phyloP scores from a whole-genome alignment of 30 jellyfish, hydroid and myxozoan genomes.

The Calvadosia cruxmelitensis region DNA sequence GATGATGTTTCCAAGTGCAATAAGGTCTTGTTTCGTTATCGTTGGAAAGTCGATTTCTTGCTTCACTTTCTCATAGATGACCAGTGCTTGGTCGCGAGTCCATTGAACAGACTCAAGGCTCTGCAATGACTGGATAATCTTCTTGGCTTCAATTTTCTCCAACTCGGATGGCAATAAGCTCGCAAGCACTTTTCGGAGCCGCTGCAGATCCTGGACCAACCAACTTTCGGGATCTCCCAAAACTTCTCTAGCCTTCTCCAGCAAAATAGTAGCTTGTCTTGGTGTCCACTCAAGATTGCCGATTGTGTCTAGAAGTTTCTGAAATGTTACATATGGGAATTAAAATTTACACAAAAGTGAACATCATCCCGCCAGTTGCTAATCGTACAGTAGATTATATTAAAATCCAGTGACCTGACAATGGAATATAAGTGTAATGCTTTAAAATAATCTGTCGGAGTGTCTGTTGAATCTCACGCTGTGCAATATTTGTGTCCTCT shows the following conservation, averaged over 20 bases:
- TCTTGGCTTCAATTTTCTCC: constrained; percentile 20
- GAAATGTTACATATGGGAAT: background rate
- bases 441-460: too few relatives aligned
- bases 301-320: background rate
- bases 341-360: background rate
- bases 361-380: too few relatives aligned
- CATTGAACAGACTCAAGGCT: constrained; percentile 28
- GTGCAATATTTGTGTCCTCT: too few relatives aligned
- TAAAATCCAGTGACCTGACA: too few relatives aligned
- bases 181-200: constrained; percentile 17
- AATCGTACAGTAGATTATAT: too few relatives aligned
- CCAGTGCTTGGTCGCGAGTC: constrained; percentile 52
- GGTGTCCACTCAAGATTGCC: constrained; percentile 16
- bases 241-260: constrained; percentile 10
- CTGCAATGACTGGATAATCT: constrained; percentile 9
- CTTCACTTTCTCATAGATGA: constrained; percentile 19
- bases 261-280: constrained; percentile 31
- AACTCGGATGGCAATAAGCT: constrained; percentile 33
- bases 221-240: constrained; percentile 48
- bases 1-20: constrained; percentile 37
- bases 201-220: constrained; percentile 13
- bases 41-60: constrained; percentile 19
- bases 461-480: too few relatives aligned
- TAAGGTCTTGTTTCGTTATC: constrained; percentile 33
- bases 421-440: too few relatives aligned